Evolutionary conservation across 2,888 invertebrate genomes (phyloP).

Genomic region (Zaprionus lineosus): DNA sequence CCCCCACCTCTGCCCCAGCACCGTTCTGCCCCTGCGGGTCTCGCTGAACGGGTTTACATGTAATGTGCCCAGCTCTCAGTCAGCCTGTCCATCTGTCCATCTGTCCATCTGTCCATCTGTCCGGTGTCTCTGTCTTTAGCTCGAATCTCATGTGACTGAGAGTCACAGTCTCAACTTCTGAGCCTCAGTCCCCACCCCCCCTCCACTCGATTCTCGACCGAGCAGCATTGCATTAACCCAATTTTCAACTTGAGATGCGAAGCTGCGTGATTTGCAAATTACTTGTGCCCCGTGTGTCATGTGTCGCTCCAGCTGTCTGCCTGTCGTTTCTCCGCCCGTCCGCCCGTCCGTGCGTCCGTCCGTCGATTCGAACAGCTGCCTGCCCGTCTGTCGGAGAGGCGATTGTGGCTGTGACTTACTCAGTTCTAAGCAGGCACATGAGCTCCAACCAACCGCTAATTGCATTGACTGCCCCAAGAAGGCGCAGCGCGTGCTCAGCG

Average conservation of each 20-base stretch:
- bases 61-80: constrained; percentile 55
- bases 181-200: no score
- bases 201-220: constrained; percentile 21
- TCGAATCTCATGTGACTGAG: no score
- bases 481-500: neutral
- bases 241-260: constrained; percentile 75
- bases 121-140: neutral
- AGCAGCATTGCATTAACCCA: constrained; percentile 75
- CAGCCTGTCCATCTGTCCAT: constrained; percentile 8
- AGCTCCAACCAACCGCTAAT: constrained; percentile 31
- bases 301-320: constrained; percentile 12
- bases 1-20: constrained; percentile 1
- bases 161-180: constrained; percentile 11
- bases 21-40: neutral
- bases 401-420: constrained; percentile 45
- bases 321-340: neutral
- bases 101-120: constrained; percentile 5
- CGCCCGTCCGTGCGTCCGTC: constrained; percentile 9
- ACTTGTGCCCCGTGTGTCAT: no score
- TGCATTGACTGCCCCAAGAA: constrained; percentile 26
- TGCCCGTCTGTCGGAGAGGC: no score
- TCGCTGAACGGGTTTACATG: constrained; percentile 64
- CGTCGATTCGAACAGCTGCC: no score
- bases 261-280: constrained; percentile 78
- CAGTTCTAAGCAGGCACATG: constrained; percentile 35